Evolutionary conservation across 2,888 invertebrate genomes (phyloP), one percentile per base, ranked within the genome.

Genomic region (Hipparchia sbordonii): DNA sequence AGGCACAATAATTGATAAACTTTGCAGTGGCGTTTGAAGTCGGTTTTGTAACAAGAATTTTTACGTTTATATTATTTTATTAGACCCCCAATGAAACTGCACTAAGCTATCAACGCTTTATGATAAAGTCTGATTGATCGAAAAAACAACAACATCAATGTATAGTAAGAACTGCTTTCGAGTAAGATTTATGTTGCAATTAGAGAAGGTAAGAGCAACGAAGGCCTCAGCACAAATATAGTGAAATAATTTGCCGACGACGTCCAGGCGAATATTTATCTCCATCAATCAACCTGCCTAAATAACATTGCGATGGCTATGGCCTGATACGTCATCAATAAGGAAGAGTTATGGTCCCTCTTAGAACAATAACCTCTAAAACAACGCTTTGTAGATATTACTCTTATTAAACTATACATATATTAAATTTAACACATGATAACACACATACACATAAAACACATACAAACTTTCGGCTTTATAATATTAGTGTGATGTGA

Each of bases 271-370:
- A 87, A 88, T 89, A 90, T 89, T 89, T 85, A 88, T 89, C 86
- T 84, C 82, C 86, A 89, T 90, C 89, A 89, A 90, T 89, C 91
- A 89, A 85, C 81, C 81, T 79, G 82, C 82, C 84, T 87, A 88
- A 89, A 88, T 86, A 87, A 83, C 85, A 59, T 66, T 81, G 82
- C 82, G 81, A 85, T 85, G 85, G 86, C 82, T 83, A 85, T 85
- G 85, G 86, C 82, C 84, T 83, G 82, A 83, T 80, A 79, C 80
- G 82, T 83, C 83, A 84, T 83, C 85, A 85, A 86, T 84, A 77
- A 83, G 79, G 80, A 85, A 81, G 81, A 87, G 81, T 84, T 84
- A 86, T 81, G 84, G 77, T 78, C 79, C 80, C 74, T 1, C 73
- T 77, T 76, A 65, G 57, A 68, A 70, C 70, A 76, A 68, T 72